Conservation (phyloP, 2,113 vertebrate genomes). For the Elgaria multicarinata region DNA sequence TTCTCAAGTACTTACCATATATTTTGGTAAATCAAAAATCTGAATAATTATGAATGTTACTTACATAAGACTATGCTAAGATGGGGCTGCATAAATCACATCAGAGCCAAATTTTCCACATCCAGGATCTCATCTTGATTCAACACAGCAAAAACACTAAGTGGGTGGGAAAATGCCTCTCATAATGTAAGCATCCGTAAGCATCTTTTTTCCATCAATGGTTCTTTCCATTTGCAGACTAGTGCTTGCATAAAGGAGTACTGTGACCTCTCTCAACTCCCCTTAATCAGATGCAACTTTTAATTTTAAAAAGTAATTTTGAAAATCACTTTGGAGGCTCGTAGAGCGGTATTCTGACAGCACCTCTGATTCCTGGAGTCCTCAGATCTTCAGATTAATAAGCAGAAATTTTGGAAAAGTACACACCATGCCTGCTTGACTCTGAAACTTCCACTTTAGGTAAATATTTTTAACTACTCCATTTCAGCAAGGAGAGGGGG, state of each 20-base stretch:
- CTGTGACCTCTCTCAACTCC: conserved; percentile 54
- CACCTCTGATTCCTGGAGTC: conserved; percentile 69
- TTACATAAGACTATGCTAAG: not conserved
- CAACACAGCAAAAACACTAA: not conserved
- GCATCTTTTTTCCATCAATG: not conserved
- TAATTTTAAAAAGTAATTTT: conserved; percentile 76
- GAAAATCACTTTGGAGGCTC: conserved; percentile 58
- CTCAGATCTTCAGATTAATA: conserved; percentile 65
- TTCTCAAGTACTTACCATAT: not conserved
- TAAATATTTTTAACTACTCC: conserved; percentile 15
- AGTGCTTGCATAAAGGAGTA: conserved; percentile 20
- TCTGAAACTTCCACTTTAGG: conserved; percentile 40
- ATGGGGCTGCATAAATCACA: not conserved
- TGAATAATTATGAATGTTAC: not conserved
- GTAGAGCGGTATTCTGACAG: conserved; percentile 57
- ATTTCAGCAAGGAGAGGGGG: conserved; percentile 13
- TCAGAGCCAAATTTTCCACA: not conserved
- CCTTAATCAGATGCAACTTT: conserved; percentile 69
- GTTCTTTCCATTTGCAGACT: not conserved
- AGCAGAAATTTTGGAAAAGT: conserved; percentile 71
- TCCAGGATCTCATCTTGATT: not conserved
- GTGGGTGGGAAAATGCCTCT: conserved; percentile 23
- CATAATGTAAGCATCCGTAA: not conserved
- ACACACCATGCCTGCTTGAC: conserved; percentile 67
- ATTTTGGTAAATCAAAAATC: not conserved